Evolutionary conservation across 92 coral and sea anemone genomes (phyloP).

Genomic region (Bergia puertoricense): DNA sequence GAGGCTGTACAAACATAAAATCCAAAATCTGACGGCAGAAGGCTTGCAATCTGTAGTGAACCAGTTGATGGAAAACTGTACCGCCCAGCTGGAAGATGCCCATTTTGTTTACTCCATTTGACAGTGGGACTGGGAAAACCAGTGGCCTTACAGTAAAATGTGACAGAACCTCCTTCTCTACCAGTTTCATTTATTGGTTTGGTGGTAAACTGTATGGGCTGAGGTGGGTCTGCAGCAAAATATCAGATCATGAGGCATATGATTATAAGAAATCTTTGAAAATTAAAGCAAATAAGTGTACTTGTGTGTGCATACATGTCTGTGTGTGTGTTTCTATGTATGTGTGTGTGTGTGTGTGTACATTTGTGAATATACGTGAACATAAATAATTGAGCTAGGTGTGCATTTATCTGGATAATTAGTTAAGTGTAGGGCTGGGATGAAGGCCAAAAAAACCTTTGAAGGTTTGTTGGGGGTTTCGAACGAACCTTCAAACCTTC

Average conservation of each 20-base stretch:
- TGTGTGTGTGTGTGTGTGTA: no score
- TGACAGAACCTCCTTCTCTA: slow-evolving; percentile 64
- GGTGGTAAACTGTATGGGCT: slow-evolving; percentile 65
- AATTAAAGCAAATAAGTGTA: not conserved
- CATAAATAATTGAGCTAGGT: no score
- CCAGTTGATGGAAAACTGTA: slow-evolving; percentile 80
- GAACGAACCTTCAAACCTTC: no score
- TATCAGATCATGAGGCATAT: no score
- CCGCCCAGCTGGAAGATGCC: slow-evolving; percentile 57
- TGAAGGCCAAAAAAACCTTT: no score
- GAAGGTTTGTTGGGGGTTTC: no score
- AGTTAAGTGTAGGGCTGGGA: no score
- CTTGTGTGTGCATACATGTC: not conserved
- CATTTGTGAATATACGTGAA: no score
- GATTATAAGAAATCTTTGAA: no score
- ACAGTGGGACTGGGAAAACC: slow-evolving; percentile 80
- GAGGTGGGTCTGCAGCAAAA: slow-evolving; percentile 71
- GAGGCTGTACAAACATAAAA: slow-evolving; percentile 74
- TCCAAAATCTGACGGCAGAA: slow-evolving; percentile 75
- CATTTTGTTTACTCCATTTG: slow-evolving; percentile 65
- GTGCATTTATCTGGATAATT: no score
- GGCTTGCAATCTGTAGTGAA: slow-evolving; percentile 63
- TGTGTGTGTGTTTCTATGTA: no score
- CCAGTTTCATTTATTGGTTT: slow-evolving; percentile 68
- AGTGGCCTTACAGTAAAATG: slow-evolving; percentile 76